Conservation (phyloP, 2,888 invertebrate species). For the Colletes collaris region DNA sequence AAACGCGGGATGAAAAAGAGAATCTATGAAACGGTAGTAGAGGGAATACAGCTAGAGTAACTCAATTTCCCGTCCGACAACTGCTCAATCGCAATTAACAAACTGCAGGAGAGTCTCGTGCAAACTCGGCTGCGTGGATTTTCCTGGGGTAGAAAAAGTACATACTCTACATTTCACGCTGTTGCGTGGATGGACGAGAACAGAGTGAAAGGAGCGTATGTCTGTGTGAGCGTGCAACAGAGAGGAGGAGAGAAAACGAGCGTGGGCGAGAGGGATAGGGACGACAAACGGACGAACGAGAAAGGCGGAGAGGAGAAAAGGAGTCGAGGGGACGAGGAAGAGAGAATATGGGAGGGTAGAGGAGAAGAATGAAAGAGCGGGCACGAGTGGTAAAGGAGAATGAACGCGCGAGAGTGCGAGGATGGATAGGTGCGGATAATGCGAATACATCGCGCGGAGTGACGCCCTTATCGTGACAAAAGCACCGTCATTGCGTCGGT, state of each 20-base stretch:
- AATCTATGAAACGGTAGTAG: slow-evolving; percentile 22
- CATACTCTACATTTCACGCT: slow-evolving; percentile 56
- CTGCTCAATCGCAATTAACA: slow-evolving; percentile 78
- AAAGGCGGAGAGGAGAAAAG: slow-evolving; percentile 31
- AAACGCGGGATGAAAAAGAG: slow-evolving; percentile 20
- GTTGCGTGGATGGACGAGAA: slow-evolving; percentile 39
- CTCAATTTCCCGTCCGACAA: slow-evolving; percentile 75
- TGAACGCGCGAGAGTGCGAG: slow-evolving; percentile 45
- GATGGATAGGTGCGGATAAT: slow-evolving; percentile 65
- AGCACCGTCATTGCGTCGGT: slow-evolving; percentile 70
- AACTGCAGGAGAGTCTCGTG: slow-evolving; percentile 66
- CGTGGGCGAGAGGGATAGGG: slow-evolving; percentile 27
- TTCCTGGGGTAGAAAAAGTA: slow-evolving; percentile 58
- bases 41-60: slow-evolving; percentile 61
- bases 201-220: slow-evolving; percentile 17
- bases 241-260: slow-evolving; percentile 30
- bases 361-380: neutral
- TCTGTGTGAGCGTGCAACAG: neutral
- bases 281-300: slow-evolving; percentile 1
- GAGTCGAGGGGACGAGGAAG: slow-evolving; percentile 14
- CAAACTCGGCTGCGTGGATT: slow-evolving; percentile 63
- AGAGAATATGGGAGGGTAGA: slow-evolving; percentile 1
- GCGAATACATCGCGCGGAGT: slow-evolving; percentile 62
- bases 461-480: slow-evolving; percentile 67
- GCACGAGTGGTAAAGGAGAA: neutral